Evolutionary conservation across 2,113 vertebrate species (phyloP), one percentile per base, ranked within the genome.

Genomic region (Oncorhynchus mykiss): DNA sequence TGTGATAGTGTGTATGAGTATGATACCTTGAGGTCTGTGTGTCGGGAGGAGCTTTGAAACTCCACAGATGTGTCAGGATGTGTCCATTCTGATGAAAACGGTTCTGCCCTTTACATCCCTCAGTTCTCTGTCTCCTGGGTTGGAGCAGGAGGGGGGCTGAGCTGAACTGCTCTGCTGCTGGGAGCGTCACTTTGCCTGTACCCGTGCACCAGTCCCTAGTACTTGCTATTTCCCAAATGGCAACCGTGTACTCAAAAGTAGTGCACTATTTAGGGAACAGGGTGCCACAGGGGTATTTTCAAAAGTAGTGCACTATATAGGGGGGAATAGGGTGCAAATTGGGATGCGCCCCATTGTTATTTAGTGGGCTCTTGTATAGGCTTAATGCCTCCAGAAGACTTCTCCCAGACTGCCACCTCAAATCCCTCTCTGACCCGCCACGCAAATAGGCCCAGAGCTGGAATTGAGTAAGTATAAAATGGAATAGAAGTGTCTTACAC

Each of bases 41-140:
- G 9, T 62, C 81, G 67, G 67, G 69, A 74, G 54, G 72, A 65
- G 78, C 87, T 89, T 90, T 85, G 88, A 91, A 87, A 80, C 73
- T 71, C 54, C 60, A 78, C 70, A 87, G 77, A 80, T 76, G 77
- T 86, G 83, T 73, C 78, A 83, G 82, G 79, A 67, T 45, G 39
- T 45, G 39, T 85, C 80, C 77, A 82, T 89, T 91, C 82, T 84
- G 81, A 89, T 85, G 84, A 88, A 90, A 89, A 89, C 78, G 2
- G 39, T 51, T 76, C 75, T 79, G 79, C 85, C 78, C 86, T 86
- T 89, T 86, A 82, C 87, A 89, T 84, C 57, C 70, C 72, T 78
- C 74, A 60, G 62, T 80, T 78, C 76, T 67, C 24, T 72, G 80
- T 80, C 79, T 86, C 74, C 72, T 80, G 39, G 39, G 84, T 67